A percentile compares a stretch with the other conserved stretches of the same genome.
phyloP scores from a whole-genome alignment of 2,888 invertebrate genomes.

The Torymus texanus region DNA sequence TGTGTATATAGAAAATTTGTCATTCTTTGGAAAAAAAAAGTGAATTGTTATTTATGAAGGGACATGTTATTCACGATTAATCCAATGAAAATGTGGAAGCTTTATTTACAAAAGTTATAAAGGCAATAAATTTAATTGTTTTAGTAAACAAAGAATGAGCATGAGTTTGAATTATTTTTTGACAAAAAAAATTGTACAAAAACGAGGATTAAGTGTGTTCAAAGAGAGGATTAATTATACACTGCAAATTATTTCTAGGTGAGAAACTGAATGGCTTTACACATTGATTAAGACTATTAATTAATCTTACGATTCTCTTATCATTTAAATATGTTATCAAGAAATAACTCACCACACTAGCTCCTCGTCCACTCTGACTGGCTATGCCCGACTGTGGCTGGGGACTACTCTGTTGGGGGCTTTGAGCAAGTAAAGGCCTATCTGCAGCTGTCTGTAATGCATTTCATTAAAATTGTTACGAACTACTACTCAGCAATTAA shows the following conservation, averaged over 20 bases:
- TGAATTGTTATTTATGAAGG: slow-evolving; percentile 21
- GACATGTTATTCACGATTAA: slow-evolving; percentile 33
- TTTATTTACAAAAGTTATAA: slow-evolving; percentile 52
- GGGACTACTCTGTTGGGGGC: slow-evolving; percentile 81
- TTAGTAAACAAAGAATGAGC: slow-evolving; percentile 37
- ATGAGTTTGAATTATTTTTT: slow-evolving; percentile 21
- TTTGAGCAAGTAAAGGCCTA: slow-evolving; percentile 76
- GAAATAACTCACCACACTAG: slow-evolving; percentile 85
- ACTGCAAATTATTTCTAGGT: slow-evolving; percentile 53
- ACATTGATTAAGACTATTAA: slow-evolving; percentile 52
- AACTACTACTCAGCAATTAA: slow-evolving; percentile 9
- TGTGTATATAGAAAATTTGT: too few species aligned
- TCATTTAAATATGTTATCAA: neutral
- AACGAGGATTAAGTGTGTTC: slow-evolving; percentile 46
- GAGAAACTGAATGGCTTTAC: slow-evolving; percentile 53
- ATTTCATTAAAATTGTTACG: slow-evolving; percentile 21
- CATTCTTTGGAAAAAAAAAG: too few species aligned
- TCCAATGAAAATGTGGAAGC: slow-evolving; percentile 44
- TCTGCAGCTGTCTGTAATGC: slow-evolving; percentile 77
- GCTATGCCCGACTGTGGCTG: slow-evolving; percentile 83
- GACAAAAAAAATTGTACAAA: slow-evolving; percentile 41
- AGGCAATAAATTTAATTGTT: slow-evolving; percentile 30
- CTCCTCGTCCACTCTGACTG: slow-evolving; percentile 89
- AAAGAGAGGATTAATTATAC: slow-evolving; percentile 49
- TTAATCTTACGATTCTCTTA: slow-evolving; percentile 48